Base-by-base conservation (phyloP, 2,888 invertebrate species). In the Dryobotodes eremita region DNA sequence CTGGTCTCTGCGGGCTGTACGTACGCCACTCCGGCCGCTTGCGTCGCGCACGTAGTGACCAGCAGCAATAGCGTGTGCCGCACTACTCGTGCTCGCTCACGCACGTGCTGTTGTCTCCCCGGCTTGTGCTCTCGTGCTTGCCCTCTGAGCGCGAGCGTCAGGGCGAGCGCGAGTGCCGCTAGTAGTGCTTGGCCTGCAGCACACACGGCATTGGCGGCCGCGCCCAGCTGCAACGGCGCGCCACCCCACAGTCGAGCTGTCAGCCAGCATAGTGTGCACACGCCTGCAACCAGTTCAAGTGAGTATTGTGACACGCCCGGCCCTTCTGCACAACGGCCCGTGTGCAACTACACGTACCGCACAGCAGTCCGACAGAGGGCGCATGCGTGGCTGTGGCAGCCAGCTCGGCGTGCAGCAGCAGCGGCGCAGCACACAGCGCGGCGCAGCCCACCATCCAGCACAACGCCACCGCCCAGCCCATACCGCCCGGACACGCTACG, bases 391-490 rank as follows among this genome's bases (percentile, higher is more conserved):
- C 93, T 68, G 98, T 97, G 11, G 96, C 96, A 3, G 98, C 97
- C 68, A 98, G 94, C 92, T 98, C 98, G 0, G 98, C 98, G 88
- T 98, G 98, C 85, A 98, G 97, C 82, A 98, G 97, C 72, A 98
- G 95, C 62, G 98, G 97, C 91, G 98, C 98, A 64, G 98, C 98
- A 81, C 98, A 97, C 84, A 98, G 97, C 46, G 98, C 98, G 13
- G 98, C 98, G 93, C 98, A 97, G 0, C 97, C 98, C n/a, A 98
- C 95, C 95, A 91, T 98, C 97, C 90, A 98, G 94, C 95, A 98
- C 92, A 98, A 97, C 11, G 98, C 97, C 97, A 98, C 98, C 71
- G 98, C 97, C 90, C 98, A 98, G 62, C 98, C 97, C 77, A 95
- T n/a, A 98, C 97, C 97, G 6, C 97, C 96, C 0, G 94, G 93